Evolutionary conservation across 2,888 invertebrate species (phyloP).

Genomic region (Campopleginae sp.): DNA sequence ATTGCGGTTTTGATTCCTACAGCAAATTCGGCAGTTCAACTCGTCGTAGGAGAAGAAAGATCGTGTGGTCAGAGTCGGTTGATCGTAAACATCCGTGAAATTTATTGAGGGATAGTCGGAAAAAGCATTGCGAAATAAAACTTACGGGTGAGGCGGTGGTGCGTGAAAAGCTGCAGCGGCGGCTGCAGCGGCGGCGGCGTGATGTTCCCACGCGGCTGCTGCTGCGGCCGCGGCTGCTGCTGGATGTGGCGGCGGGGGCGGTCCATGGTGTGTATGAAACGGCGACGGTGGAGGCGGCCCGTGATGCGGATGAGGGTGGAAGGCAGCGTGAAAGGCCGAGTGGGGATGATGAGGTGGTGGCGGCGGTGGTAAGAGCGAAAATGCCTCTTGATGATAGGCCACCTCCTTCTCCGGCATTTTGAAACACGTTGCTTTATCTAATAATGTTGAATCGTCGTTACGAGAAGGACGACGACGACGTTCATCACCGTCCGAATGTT

Average conservation of each 20-base stretch:
- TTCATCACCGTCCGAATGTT: constrained; percentile 34
- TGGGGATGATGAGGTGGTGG: constrained; percentile 82
- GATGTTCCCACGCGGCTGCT: constrained; percentile 87
- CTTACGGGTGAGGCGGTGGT: constrained; percentile 82
- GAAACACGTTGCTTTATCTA: constrained; percentile 52
- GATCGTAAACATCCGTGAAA: background rate
- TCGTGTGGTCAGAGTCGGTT: background rate
- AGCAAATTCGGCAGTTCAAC: background rate
- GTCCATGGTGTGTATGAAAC: constrained; percentile 82
- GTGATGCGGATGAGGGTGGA: constrained; percentile 84
- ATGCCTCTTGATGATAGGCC: constrained; percentile 86
- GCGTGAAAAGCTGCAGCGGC: constrained; percentile 87
- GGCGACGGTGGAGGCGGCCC: constrained; percentile 86
- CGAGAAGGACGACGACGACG: constrained; percentile 6
- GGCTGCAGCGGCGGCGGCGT: constrained; percentile 87
- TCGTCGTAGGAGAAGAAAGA: no score
- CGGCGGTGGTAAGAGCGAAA: constrained; percentile 83
- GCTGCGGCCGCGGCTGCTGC: constrained; percentile 83
- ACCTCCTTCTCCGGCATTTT: constrained; percentile 87
- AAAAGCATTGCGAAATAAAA: constrained; percentile 50
- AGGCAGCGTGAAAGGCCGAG: constrained; percentile 82
- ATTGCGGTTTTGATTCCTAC: background rate
- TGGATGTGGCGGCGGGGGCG: constrained; percentile 77
- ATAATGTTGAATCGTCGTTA: constrained; percentile 30
- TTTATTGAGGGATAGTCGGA: no score